phyloP scores from a whole-genome alignment of 1,140 invertebrate genomes.

The Heliconius congener region DNA sequence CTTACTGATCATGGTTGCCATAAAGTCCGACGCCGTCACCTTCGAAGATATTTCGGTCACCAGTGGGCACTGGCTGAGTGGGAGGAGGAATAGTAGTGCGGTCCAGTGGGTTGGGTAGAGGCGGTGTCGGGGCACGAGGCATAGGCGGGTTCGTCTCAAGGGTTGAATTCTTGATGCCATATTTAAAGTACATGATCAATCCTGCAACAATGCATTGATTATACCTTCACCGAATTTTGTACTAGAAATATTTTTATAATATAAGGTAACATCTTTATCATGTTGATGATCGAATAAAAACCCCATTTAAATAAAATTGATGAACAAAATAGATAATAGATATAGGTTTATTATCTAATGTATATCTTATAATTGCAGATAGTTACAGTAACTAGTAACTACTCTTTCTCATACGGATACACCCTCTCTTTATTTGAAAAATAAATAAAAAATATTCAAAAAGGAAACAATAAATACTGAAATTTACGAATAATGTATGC shows the following conservation, averaged over 20 bases:
- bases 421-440: no score
- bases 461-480: no score
- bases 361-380: no score
- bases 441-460: no score
- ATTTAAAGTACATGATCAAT: constrained; percentile 94
- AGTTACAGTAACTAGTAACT: no score
- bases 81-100: constrained; percentile 84
- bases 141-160: constrained; percentile 85
- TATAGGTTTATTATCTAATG: no score
- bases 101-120: constrained; percentile 83
- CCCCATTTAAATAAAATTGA: no score
- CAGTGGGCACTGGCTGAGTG: constrained; percentile 61
- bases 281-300: no score
- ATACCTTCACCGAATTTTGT: not conserved
- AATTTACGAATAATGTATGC: no score
- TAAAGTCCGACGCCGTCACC: constrained; percentile 61
- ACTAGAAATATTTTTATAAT: constrained; percentile 36
- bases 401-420: no score
- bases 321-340: no score
- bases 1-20: constrained; percentile 49
- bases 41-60: constrained; percentile 77
- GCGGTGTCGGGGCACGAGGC: constrained; percentile 77
- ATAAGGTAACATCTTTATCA: no score
- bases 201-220: constrained; percentile 77
- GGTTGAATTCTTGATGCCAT: constrained; percentile 93